Base-by-base conservation (phyloP, 2,113 vertebrate genomes). In the Gnathonemus echidnorhynchus region DNA sequence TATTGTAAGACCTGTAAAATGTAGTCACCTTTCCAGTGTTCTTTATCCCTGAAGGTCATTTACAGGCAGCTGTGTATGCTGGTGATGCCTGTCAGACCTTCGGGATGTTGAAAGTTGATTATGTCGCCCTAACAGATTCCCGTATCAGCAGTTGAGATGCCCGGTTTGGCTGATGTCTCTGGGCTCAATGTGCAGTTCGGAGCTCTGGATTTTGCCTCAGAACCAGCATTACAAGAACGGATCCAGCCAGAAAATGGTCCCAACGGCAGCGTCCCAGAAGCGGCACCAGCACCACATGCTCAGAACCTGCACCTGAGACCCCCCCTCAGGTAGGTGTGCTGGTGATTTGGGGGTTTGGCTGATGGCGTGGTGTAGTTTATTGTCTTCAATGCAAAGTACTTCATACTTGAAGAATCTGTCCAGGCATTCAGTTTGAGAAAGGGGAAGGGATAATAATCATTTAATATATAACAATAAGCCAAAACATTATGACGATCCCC, bases 181-280 rank as follows among this genome's bases (percentile, higher is more conserved):
- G 98, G 97, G 35, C 95, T 99, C 92, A 99, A 99, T 91, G 96
- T 99, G 92, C 98, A 99, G 93, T 99, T 99, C 93, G 98, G 98
- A 45, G 98, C 98, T 88, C 94, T 99, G 52, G 98, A 99, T 94
- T 99, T 99, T 95, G 97, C 97, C 90, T 97, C 97, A 88, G 98
- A 98, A 90, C 93, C 97, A n/a, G 93, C 95, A 1, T 93, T 97
- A 3, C 94, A 94, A 6, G 97, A 97, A 39, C 95, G 97, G 93
- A 94, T 95, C 91, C 96, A 97, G 84, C 27, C 94, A 52, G 94
- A 97, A 93, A 92, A 92, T 93, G 95, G 87, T 92, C 95, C 80
- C 92, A 2, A 49, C 24, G 21, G 48, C 86, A 87, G 21, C 13
- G 7, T 53, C 49, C n/a, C 86, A 58, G 95, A 95, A 42, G 74